phyloP scores from a whole-genome alignment of 2,888 invertebrate species.

The Tiphia femorata region DNA sequence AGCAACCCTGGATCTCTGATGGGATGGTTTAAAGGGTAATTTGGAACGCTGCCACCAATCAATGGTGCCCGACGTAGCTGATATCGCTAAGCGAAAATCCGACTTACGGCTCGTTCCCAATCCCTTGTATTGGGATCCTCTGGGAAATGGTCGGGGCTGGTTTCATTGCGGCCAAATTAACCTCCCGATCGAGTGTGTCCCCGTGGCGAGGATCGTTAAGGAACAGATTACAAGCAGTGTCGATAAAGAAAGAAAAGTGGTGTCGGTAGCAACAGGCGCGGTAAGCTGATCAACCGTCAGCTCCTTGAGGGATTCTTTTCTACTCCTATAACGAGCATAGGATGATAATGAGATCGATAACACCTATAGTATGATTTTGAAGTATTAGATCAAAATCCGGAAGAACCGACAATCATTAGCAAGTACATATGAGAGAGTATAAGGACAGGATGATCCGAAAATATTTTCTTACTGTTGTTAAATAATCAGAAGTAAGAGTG shows the following conservation, averaged over 20 bases:
- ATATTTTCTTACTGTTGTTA: no score
- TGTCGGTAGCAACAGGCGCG: conserved; percentile 9
- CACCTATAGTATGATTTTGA: no score
- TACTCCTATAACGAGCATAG: no score
- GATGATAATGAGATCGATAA: no score
- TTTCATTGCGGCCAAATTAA: conserved; percentile 54
- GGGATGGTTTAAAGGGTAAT: conserved; percentile 53
- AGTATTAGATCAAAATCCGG: no score
- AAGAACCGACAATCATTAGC: no score
- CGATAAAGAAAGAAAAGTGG: conserved; percentile 17
- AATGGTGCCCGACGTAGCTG: conserved; percentile 51
- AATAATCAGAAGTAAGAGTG: no score
- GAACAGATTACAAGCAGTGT: conserved; percentile 33
- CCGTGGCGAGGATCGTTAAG: conserved; percentile 46
- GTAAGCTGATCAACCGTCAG: conserved; percentile 1
- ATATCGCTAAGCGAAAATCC: conserved; percentile 54
- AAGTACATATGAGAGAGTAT: no score
- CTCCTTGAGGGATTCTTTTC: no score
- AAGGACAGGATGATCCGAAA: no score
- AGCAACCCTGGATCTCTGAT: conserved; percentile 26
- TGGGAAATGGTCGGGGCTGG: conserved; percentile 35
- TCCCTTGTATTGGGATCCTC: conserved; percentile 40
- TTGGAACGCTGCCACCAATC: conserved; percentile 60
- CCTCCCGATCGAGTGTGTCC: conserved; percentile 51
- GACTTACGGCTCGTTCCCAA: conserved; percentile 45